phyloP scores from a whole-genome alignment of 1,140 invertebrate genomes.

The Caenorhabditis briggsae region DNA sequence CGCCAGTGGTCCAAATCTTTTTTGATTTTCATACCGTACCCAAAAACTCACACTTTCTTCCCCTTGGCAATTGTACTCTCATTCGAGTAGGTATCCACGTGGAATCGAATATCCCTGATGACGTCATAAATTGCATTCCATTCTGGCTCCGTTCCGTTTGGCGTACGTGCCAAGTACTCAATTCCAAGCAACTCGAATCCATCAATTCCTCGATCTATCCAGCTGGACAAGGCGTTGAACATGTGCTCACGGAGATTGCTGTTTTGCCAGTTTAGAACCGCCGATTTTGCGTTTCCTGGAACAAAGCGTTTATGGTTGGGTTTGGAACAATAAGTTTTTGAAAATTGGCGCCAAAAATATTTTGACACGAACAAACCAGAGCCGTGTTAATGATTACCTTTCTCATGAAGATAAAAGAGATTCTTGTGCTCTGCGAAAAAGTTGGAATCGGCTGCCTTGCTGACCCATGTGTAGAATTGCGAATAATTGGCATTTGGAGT shows the following conservation, averaged over 20 bases:
- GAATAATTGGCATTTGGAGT: constrained; percentile 62
- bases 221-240: constrained; percentile 62
- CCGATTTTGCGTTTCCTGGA: constrained; percentile 51
- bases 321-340: too few relatives aligned
- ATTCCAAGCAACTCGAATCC: constrained; percentile 65
- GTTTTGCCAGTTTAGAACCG: constrained; percentile 65
- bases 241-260: constrained; percentile 59
- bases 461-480: constrained; percentile 56
- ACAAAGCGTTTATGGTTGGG: not conserved
- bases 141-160: constrained; percentile 66
- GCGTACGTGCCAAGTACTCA: constrained; percentile 66
- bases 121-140: constrained; percentile 64
- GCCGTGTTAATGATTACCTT: constrained; percentile 8
- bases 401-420: constrained; percentile 60
- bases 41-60: constrained; percentile 49
- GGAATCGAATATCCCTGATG: constrained; percentile 63
- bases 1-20: too few relatives aligned
- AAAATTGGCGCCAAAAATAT: too few relatives aligned
- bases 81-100: constrained; percentile 63
- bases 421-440: constrained; percentile 60
- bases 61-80: constrained; percentile 47
- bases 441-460: constrained; percentile 44
- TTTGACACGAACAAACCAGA: too few relatives aligned
- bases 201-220: constrained; percentile 67
- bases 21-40: too few relatives aligned